phyloP scores from a whole-genome alignment of 2,888 invertebrate species.

The Epirrhoe alternata region DNA sequence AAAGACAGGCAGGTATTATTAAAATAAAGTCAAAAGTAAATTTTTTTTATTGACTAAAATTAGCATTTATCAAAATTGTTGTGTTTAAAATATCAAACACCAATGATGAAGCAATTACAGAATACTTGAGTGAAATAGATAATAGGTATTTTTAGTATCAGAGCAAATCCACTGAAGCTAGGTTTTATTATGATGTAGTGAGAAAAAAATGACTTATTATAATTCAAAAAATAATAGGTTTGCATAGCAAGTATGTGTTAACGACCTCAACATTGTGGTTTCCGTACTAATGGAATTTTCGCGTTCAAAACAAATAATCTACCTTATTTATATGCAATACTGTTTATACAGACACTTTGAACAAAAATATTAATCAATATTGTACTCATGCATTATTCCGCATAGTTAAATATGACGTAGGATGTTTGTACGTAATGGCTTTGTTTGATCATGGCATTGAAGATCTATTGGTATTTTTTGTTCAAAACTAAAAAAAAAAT shows the following conservation, averaged over 20 bases:
- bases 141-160: no score
- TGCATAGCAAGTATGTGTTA: constrained; percentile 30
- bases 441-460: constrained; percentile 1
- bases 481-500: neutral
- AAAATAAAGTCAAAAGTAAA: no score
- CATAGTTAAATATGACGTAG: constrained; percentile 12
- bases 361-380: constrained; percentile 15
- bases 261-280: constrained; percentile 26
- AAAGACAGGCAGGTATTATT: no score
- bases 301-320: constrained; percentile 26
- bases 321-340: constrained; percentile 26
- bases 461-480: neutral
- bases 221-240: constrained; percentile 17
- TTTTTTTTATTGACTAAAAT: no score
- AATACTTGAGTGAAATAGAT: no score
- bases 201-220: neutral
- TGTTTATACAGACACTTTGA: constrained; percentile 19
- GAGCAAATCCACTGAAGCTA: no score
- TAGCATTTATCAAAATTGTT: no score
- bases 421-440: neutral
- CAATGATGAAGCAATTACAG: no score
- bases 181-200: neutral
- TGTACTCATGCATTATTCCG: constrained; percentile 17
- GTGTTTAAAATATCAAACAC: no score
- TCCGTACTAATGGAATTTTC: constrained; percentile 28